These are phyloP conservation scores for Euplexia lucipara DNA, from an alignment of 2,888 invertebrate species.

Conservation along the genomic window DNA sequence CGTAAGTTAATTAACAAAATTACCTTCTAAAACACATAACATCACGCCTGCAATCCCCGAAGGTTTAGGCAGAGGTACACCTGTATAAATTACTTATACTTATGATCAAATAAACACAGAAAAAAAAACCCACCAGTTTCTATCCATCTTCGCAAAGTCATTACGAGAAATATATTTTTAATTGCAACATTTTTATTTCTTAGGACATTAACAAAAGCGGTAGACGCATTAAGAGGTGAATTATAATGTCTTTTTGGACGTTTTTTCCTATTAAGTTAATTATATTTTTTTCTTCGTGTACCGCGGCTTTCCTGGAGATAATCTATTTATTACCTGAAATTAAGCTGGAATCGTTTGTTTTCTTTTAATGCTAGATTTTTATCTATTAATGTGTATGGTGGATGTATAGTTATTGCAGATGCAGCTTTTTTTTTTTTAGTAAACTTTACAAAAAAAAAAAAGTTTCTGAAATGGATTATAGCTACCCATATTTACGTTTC, in stretches of 20 bases:
- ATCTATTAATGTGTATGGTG: conserved; percentile 40
- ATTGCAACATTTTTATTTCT: conserved; percentile 76
- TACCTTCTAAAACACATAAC: too few species aligned
- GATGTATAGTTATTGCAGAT: background rate
- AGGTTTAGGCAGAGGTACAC: too few species aligned
- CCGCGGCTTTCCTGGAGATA: conserved; percentile 60
- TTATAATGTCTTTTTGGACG: conserved; percentile 73
- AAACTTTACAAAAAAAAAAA: too few species aligned
- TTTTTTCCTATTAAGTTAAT: conserved; percentile 87
- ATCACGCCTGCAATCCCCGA: too few species aligned
- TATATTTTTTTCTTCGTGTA: conserved; percentile 75
- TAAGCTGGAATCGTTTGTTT: conserved; percentile 45
- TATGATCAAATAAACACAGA: background rate
- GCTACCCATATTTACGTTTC: too few species aligned
- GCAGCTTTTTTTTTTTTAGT: background rate
- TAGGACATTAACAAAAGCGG: conserved; percentile 80
- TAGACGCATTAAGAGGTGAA: conserved; percentile 81
- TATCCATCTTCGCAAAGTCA: conserved; percentile 50
- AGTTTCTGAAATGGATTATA: too few species aligned
- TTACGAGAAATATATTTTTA: conserved; percentile 80
- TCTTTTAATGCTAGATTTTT: conserved; percentile 32
- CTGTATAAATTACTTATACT: background rate
- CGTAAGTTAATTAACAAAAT: too few species aligned
- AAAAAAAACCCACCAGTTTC: conserved; percentile 19
- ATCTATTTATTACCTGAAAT: conserved; percentile 57